A percentile compares a stretch with the other conserved stretches of the same genome.
phyloP scores from a whole-genome alignment of 2,113 vertebrate species.

The Edolisoma coerulescens region DNA sequence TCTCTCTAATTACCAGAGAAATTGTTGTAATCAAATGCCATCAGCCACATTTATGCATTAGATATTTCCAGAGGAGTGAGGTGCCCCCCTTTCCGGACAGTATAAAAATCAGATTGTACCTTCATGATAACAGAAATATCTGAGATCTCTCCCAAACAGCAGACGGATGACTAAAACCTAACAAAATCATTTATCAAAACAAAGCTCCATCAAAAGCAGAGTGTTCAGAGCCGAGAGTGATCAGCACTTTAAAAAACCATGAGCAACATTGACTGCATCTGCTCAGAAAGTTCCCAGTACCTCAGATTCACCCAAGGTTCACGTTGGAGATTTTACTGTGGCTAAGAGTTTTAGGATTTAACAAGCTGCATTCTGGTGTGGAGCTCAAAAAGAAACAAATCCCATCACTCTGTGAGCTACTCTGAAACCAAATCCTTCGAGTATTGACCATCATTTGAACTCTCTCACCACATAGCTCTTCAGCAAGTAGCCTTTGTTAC shows the following conservation, averaged over 20 bases:
- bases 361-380: neutral
- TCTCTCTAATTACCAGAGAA: neutral
- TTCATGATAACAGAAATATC: neutral
- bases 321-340: neutral
- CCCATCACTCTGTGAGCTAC: neutral
- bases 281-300: neutral
- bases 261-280: neutral
- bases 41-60: neutral
- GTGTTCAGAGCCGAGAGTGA: neutral
- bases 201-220: neutral
- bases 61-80: neutral
- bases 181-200: neutral
- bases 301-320: neutral
- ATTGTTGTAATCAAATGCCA: neutral
- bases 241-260: neutral
- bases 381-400: neutral
- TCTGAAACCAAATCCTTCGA: neutral
- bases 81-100: neutral
- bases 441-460: conserved; percentile 23
- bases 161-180: neutral
- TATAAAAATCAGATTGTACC: neutral
- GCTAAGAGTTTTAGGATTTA: neutral
- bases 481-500: conserved; percentile 14
- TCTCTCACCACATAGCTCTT: neutral
- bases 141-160: neutral